Percentiles rank a stretch among this genome's conserved stretches.
These are phyloP conservation scores for Rhinophrynus dorsalis DNA, from an alignment of 2,797 vertebrate species.

Conservation along the genomic window DNA sequence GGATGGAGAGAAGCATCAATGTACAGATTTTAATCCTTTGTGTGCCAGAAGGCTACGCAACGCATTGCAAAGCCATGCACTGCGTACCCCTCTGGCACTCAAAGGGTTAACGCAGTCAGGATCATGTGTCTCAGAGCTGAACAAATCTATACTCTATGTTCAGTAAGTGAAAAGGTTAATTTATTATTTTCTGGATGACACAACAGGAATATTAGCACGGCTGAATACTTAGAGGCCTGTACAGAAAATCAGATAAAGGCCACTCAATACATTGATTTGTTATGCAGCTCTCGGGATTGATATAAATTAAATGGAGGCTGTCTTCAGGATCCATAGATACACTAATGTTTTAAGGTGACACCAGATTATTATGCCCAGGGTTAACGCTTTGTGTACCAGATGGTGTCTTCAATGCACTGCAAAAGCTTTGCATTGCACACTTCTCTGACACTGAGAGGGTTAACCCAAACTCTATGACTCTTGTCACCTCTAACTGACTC, in stretches of 20 bases:
- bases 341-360: not conserved
- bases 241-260: not conserved
- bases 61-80: too few relatives aligned
- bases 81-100: too few relatives aligned
- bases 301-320: not conserved
- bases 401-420: too few relatives aligned
- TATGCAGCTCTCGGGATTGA: not conserved
- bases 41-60: too few relatives aligned
- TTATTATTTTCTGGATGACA: not conserved
- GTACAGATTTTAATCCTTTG: too few relatives aligned
- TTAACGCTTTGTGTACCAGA: too few relatives aligned
- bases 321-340: slow-evolving; percentile 2
- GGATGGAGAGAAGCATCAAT: too few relatives aligned
- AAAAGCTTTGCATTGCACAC: too few relatives aligned
- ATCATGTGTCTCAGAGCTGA: not conserved
- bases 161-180: slow-evolving; percentile 23
- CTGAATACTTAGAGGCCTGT: slow-evolving; percentile 1
- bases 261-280: not conserved
- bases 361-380: not conserved
- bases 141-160: slow-evolving; percentile 7
- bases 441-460: too few relatives aligned
- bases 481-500: too few relatives aligned
- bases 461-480: too few relatives aligned
- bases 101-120: too few relatives aligned
- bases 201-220: not conserved